Base-by-base conservation (phyloP, 2,113 vertebrate species). In the Melanotaenia duboulayi region DNA sequence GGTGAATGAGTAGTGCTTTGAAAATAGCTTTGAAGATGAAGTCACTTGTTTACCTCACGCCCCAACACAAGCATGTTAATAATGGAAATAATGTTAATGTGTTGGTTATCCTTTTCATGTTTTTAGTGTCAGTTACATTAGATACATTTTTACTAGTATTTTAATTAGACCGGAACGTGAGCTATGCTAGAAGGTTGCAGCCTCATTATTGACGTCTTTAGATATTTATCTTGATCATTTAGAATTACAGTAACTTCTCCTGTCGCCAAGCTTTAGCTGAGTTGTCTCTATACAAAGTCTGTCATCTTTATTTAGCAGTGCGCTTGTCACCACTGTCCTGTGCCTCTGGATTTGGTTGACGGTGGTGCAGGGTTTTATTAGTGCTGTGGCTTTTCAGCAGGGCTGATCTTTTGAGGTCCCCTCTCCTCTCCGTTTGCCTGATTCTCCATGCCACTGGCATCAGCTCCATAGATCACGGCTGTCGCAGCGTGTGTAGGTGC, bases 381-480 rank as follows among this genome's bases (percentile, higher is more conserved):
- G 77, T 11, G 75, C 57, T 19, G 71, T 35, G 85, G 74, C 80
- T 79, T 84, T 82, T 87, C 54, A 42, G 63, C 64, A 10, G 73
- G 73, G 71, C 71, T 20, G 87, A 87, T 92, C 82, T 85, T 89
- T 74, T 65, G 67, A 75, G 74, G 77, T 81, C 63, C 81, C 71
- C 65, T 80, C 68, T 85, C 76, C 63, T 77, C 73, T 42, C 76
- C 48, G 65, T 78, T 80, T 22, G 24, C 76, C 82, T 88, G 89
- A 85, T 91, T 93, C 89, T 92, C 87, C 87, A 85, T 92, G 92
- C 92, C 80, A 83, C 82, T 74, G 87, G 89, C 91, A 89, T 90
- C 86, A 66, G 87, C 93, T 86, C 85, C 90, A 95, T 94, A 93
- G 92, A 93, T 94, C 93, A 94, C 76, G 85, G 85, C 93, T 95